These are phyloP conservation scores for Scleropages formosus DNA, from an alignment of 2,797 vertebrate species.

Conservation along the genomic window DNA sequence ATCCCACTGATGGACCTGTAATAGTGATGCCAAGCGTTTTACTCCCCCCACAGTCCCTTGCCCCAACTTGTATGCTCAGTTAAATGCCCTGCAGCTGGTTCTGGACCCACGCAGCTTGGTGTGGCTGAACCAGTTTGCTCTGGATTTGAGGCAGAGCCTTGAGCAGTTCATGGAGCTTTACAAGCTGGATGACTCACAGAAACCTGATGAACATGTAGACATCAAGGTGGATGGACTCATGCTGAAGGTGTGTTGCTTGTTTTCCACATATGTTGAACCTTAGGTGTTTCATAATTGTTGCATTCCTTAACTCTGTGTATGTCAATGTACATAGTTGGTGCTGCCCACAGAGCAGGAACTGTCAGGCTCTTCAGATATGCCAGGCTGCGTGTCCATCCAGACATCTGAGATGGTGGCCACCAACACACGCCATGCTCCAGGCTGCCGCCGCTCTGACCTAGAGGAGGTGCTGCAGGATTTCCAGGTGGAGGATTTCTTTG, in stretches of 20 bases:
- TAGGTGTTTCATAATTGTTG: background rate
- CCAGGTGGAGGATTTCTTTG: constrained; percentile 84
- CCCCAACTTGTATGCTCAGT: constrained; percentile 90
- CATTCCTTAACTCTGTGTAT: no score
- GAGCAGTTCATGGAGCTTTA: constrained; percentile 97
- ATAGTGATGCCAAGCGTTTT: constrained; percentile 29
- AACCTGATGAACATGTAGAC: constrained; percentile 95
- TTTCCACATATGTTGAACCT: background rate
- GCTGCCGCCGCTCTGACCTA: constrained; percentile 88
- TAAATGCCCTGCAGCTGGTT: constrained; percentile 94
- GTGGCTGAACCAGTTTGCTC: constrained; percentile 92
- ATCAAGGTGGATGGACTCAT: constrained; percentile 92
- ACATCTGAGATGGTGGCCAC: constrained; percentile 97
- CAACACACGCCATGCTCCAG: constrained; percentile 84
- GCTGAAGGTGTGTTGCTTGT: constrained; percentile 79
- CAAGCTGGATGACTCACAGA: constrained; percentile 89
- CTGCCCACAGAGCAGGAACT: constrained; percentile 82
- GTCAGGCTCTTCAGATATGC: constrained; percentile 81
- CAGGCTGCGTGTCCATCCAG: constrained; percentile 88
- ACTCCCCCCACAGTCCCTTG: constrained; percentile 78
- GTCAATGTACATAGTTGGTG: constrained; percentile 73
- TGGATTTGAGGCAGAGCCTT: constrained; percentile 94
- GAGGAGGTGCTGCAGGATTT: constrained; percentile 90
- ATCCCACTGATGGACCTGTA: background rate
- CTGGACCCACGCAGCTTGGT: constrained; percentile 93